Conservation (phyloP, 2,888 invertebrate genomes). For the Theretra japonica region DNA sequence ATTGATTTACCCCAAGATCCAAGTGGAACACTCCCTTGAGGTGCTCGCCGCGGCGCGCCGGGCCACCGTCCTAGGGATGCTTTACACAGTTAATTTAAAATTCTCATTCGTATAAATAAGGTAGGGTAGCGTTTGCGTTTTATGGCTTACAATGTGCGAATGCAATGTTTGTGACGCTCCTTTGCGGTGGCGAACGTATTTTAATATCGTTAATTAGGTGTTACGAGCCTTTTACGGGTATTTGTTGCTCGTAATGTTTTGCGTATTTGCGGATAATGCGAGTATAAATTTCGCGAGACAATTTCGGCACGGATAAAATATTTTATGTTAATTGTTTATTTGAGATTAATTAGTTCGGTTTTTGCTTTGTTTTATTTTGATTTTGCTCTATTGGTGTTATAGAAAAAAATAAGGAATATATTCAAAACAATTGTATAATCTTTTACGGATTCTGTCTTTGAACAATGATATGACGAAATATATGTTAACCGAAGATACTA, state of each 20-base stretch:
- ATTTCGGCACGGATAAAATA: slow-evolving; percentile 15
- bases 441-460: too few species aligned
- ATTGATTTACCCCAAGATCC: background rate
- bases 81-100: slow-evolving; percentile 85
- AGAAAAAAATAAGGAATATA: too few species aligned
- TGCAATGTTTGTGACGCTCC: slow-evolving; percentile 75
- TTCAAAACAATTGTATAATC: too few species aligned
- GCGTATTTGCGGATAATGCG: slow-evolving; percentile 52
- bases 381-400: too few species aligned
- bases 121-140: slow-evolving; percentile 84
- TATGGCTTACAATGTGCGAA: slow-evolving; percentile 82
- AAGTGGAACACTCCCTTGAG: slow-evolving; percentile 50
- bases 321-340: slow-evolving; percentile 19
- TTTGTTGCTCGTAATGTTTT: slow-evolving; percentile 54
- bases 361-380: too few species aligned
- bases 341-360: background rate
- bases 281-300: slow-evolving; percentile 45
- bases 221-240: slow-evolving; percentile 65
- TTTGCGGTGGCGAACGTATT: slow-evolving; percentile 79
- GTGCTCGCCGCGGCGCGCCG: slow-evolving; percentile 41
- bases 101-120: slow-evolving; percentile 84
- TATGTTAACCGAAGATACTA: too few species aligned
- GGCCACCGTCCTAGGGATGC: slow-evolving; percentile 68
- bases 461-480: too few species aligned
- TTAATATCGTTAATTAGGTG: slow-evolving; percentile 85